Conservation (phyloP, 1,140 invertebrate genomes). For the Tyrophagus putrescentiae region DNA sequence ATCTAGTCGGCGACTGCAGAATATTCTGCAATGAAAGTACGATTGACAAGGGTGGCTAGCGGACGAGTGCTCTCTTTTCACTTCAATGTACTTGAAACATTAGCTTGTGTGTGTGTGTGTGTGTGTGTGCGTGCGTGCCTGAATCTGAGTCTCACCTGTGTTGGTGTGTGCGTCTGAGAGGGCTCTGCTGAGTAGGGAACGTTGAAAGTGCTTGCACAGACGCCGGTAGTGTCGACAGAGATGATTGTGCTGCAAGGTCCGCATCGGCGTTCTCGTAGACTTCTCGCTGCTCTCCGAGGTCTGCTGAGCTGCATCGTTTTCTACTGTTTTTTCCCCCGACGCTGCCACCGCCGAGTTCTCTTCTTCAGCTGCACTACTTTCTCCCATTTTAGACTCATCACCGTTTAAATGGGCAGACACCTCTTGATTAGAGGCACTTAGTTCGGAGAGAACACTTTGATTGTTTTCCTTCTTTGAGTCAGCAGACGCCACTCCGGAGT, state of each 20-base stretch:
- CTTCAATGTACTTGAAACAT: not conserved
- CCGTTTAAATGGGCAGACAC: no score
- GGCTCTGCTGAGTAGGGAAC: constrained; percentile 3
- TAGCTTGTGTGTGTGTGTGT: not conserved
- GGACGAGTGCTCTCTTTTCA: not conserved
- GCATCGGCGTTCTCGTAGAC: no score
- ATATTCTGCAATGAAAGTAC: no score
- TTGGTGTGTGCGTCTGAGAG: not conserved
- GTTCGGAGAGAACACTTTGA: not conserved
- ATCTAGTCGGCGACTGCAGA: no score
- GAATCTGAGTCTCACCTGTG: constrained; percentile 2
- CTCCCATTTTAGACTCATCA: no score
- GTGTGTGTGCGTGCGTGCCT: not conserved
- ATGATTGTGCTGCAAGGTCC: constrained; percentile 1
- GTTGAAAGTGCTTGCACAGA: constrained; percentile 12
- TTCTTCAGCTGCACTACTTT: no score
- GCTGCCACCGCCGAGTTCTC: no score
- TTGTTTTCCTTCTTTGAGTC: not conserved
- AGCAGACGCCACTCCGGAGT: not conserved
- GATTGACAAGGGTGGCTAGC: no score
- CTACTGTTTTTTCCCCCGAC: no score
- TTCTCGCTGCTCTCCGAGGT: no score
- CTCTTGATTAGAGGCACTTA: no score
- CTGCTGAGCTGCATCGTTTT: no score
- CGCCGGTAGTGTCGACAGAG: not conserved